A percentile compares a stretch with the other conserved stretches of the same genome.
These are phyloP conservation scores for Ochropleura leucogaster DNA, from an alignment of 2,888 invertebrate genomes.

Conservation along the genomic window DNA sequence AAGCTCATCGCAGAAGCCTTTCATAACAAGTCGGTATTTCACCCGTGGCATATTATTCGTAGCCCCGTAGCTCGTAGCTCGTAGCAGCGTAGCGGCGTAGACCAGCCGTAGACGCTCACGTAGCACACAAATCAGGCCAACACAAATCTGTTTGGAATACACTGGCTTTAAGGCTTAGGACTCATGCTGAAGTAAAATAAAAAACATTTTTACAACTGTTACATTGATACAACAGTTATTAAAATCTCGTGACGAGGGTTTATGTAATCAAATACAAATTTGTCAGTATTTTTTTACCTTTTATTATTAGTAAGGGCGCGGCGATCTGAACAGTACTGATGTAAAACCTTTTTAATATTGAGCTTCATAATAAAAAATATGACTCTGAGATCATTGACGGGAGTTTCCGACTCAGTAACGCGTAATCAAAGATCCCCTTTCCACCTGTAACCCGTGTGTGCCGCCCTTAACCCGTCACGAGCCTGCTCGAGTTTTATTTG, in stretches of 20 bases:
- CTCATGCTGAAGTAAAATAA: background rate
- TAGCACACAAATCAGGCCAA: slow-evolving; percentile 60
- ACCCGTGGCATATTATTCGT: slow-evolving; percentile 35
- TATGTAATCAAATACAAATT: background rate
- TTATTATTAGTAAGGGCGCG: background rate
- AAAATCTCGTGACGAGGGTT: background rate
- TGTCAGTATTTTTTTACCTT: background rate
- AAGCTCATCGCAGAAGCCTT: slow-evolving; percentile 54
- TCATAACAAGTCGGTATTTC: slow-evolving; percentile 52
- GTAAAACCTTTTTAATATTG: background rate
- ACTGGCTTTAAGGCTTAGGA: slow-evolving; percentile 30
- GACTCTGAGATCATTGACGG: slow-evolving; percentile 6
- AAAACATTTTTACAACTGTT: background rate
- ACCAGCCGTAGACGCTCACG: slow-evolving; percentile 65
- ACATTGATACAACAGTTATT: slow-evolving; percentile 1
- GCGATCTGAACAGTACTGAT: background rate
- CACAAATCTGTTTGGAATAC: slow-evolving; percentile 58
- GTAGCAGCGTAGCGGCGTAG: slow-evolving; percentile 62
- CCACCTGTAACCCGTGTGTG: slow-evolving; percentile 13
- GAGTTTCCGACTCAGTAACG: slow-evolving; percentile 13
- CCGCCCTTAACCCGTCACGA: slow-evolving; percentile 55
- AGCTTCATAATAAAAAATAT: slow-evolving; percentile 19
- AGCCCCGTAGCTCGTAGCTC: slow-evolving; percentile 53
- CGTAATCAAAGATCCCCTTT: slow-evolving; percentile 26
- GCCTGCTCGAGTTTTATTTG: slow-evolving; percentile 59